A percentile compares a stretch with the other conserved stretches of the same genome.
These are phyloP conservation scores for Picus viridis DNA, from an alignment of 2,797 vertebrate genomes.

Conservation along the genomic window DNA sequence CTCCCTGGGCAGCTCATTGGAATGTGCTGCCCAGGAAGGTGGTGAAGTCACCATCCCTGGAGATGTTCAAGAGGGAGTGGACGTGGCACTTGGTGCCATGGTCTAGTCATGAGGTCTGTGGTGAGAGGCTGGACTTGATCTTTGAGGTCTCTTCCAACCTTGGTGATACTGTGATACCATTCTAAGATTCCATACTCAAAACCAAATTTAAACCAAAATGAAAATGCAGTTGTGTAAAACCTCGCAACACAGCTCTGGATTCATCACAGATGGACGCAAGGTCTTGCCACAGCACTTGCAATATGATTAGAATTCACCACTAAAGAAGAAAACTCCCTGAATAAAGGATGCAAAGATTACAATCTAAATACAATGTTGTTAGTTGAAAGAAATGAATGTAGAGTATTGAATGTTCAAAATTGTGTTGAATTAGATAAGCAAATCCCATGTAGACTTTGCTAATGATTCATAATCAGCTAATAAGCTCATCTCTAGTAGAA, in stretches of 20 bases:
- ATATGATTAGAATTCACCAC: slow-evolving; percentile 57
- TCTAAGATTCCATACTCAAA: neutral
- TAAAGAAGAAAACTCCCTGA: neutral
- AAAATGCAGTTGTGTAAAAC: neutral
- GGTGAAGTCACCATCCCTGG: too few relatives aligned
- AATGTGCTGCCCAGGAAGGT: too few relatives aligned
- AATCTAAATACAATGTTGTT: slow-evolving; percentile 71
- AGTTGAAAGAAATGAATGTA: slow-evolving; percentile 75
- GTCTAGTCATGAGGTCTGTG: too few relatives aligned
- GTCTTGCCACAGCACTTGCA: neutral
- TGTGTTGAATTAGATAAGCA: slow-evolving; percentile 84
- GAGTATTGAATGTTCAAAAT: slow-evolving; percentile 82
- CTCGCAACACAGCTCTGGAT: neutral
- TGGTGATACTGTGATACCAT: too few relatives aligned
- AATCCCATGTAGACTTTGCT: slow-evolving; percentile 85
- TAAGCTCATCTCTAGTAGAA: slow-evolving; percentile 92
- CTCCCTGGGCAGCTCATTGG: too few relatives aligned
- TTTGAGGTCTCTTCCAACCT: too few relatives aligned
- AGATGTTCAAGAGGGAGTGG: too few relatives aligned
- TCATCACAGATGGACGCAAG: neutral
- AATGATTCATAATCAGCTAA: slow-evolving; percentile 94
- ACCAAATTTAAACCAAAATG: neutral
- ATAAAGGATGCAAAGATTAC: slow-evolving; percentile 62
- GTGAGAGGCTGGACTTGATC: too few relatives aligned
- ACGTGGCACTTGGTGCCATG: too few relatives aligned